Evolutionary conservation across 2,888 invertebrate genomes (phyloP).

Genomic region (Marasmarcha lunaedactyla): DNA sequence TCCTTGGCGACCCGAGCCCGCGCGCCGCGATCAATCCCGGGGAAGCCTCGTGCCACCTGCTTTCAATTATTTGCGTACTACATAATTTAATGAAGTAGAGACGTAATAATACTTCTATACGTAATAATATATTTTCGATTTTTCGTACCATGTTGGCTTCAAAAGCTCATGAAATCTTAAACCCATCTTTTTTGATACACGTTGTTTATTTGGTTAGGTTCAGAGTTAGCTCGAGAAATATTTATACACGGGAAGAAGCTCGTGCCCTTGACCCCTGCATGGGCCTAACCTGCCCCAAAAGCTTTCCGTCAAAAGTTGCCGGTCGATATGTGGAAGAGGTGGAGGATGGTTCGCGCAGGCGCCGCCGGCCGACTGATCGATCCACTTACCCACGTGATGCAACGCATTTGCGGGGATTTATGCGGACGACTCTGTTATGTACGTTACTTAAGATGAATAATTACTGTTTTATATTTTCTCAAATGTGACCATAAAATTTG

Average conservation of each 20-base stretch:
- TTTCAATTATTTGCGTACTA: conserved; percentile 8
- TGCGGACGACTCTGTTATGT: conserved; percentile 31
- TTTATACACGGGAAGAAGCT: conserved; percentile 24
- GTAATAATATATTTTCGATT: not conserved
- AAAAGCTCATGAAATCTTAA: too few species aligned
- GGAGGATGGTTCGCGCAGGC: conserved; percentile 52
- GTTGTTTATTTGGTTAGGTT: too few species aligned
- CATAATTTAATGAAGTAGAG: conserved; percentile 16
- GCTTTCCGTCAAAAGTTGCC: conserved; percentile 51
- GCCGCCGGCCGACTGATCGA: conserved; percentile 51
- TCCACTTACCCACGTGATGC: conserved; percentile 65
- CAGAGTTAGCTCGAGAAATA: too few species aligned
- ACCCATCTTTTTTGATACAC: too few species aligned
- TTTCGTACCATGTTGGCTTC: too few species aligned
- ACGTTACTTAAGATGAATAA: not conserved
- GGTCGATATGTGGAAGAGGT: conserved; percentile 53
- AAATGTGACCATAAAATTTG: too few species aligned
- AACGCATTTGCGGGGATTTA: conserved; percentile 64
- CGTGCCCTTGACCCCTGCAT: conserved; percentile 68
- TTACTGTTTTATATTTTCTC: too few species aligned
- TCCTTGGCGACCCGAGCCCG: conserved; percentile 50
- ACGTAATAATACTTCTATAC: conserved; percentile 1
- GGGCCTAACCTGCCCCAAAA: conserved; percentile 72
- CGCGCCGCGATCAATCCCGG: conserved; percentile 50
- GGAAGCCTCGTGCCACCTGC: conserved; percentile 28